phyloP scores from a whole-genome alignment of 1,140 invertebrate genomes.

The Drosophila neocordata region DNA sequence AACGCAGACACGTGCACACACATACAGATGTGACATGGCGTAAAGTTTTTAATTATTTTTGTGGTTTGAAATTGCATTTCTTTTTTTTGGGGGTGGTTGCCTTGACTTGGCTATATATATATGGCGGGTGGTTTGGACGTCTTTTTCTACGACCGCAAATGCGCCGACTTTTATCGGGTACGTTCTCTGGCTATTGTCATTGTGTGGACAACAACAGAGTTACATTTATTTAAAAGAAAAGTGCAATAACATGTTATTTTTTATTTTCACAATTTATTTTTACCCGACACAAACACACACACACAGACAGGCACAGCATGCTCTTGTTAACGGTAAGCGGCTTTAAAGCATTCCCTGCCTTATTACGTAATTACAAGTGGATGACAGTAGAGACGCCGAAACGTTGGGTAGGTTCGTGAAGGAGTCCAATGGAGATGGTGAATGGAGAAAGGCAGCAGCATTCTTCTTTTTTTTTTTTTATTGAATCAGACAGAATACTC shows the following conservation, averaged over 20 bases:
- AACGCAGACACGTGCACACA: background rate
- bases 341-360: slow-evolving; percentile 71
- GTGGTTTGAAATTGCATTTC: slow-evolving; percentile 73
- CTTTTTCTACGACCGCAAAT: slow-evolving; percentile 51
- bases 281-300: background rate
- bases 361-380: slow-evolving; percentile 74
- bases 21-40: slow-evolving; percentile 28
- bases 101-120: slow-evolving; percentile 37
- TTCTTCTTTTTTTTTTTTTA: slow-evolving; percentile 36
- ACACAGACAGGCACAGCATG: background rate
- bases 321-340: slow-evolving; percentile 65
- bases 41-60: slow-evolving; percentile 81
- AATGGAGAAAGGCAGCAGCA: slow-evolving; percentile 18
- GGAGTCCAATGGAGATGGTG: background rate
- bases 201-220: slow-evolving; percentile 35
- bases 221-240: slow-evolving; percentile 66
- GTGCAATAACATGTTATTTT: slow-evolving; percentile 80
- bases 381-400: slow-evolving; percentile 45
- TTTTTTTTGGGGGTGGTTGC: slow-evolving; percentile 8
- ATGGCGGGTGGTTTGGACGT: background rate
- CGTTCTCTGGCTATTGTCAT: slow-evolving; percentile 57
- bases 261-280: slow-evolving; percentile 20
- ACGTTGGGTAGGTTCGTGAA: background rate
- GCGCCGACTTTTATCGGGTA: slow-evolving; percentile 64
- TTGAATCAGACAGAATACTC: slow-evolving; percentile 60